These are phyloP conservation scores for Saxicola maurus DNA, from an alignment of 2,797 vertebrate genomes.

Conservation along the genomic window DNA sequence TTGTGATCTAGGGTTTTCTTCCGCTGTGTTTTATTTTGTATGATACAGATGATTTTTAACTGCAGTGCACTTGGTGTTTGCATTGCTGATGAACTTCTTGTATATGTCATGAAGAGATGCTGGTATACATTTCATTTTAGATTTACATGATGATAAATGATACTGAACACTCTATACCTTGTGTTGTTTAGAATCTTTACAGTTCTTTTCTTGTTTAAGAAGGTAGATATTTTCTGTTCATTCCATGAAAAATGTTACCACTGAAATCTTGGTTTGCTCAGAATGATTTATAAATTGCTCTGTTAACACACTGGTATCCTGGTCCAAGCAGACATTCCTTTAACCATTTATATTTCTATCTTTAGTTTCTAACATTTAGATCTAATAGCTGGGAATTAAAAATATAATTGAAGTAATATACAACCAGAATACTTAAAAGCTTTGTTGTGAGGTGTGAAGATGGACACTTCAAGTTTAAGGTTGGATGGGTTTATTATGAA, in stretches of 20 bases:
- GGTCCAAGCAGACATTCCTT: background rate
- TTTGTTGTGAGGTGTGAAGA: background rate
- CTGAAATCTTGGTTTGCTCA: background rate
- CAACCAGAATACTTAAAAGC: background rate
- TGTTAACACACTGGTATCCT: background rate
- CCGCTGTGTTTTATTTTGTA: background rate
- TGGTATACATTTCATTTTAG: background rate
- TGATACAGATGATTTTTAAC: background rate
- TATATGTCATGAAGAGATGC: background rate
- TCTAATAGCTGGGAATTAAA: background rate
- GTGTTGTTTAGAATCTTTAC: background rate
- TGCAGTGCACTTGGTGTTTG: background rate
- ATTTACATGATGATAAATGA: background rate
- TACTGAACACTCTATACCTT: background rate
- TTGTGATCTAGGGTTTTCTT: background rate
- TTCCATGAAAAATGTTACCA: background rate
- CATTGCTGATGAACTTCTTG: background rate
- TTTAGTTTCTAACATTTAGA: background rate
- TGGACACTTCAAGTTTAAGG: background rate
- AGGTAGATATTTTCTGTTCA: background rate
- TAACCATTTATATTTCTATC: background rate
- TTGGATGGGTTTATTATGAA: background rate
- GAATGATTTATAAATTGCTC: background rate
- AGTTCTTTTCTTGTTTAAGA: background rate
- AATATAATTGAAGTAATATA: background rate